These are phyloP conservation scores for Mizuhopecten yessoensis DNA, from an alignment of 1,140 invertebrate species.

Conservation along the genomic window DNA sequence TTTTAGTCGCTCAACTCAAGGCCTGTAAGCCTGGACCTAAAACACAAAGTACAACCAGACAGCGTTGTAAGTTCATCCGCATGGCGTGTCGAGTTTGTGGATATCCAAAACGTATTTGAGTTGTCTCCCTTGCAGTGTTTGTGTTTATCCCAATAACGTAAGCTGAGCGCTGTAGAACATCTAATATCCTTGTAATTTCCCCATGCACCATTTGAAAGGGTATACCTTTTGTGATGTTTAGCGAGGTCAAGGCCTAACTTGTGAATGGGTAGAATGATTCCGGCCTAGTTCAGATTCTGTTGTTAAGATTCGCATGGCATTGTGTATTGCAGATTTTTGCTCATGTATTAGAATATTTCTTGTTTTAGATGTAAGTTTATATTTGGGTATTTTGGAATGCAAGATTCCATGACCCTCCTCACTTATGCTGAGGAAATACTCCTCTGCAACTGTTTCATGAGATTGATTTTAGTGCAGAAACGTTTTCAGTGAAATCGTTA, in stretches of 20 bases:
- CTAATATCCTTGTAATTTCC: not conserved
- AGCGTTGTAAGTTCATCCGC: conserved; percentile 24
- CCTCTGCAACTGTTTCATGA: not conserved
- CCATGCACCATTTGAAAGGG: not conserved
- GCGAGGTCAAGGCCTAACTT: not conserved
- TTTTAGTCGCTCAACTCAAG: conserved; percentile 25
- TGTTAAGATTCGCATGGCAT: not conserved
- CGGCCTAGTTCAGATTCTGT: not conserved
- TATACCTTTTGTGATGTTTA: not conserved
- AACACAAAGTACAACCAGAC: conserved; percentile 20
- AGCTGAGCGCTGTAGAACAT: not conserved
- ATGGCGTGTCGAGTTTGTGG: conserved; percentile 6
- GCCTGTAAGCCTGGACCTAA: conserved; percentile 22
- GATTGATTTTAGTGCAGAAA: not conserved
- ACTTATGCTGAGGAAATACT: not conserved
- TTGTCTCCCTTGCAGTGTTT: not conserved
- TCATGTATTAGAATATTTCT: not conserved
- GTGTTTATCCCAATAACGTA: not conserved
- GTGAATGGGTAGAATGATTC: not conserved
- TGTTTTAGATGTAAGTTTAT: not conserved
- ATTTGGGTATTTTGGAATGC: not conserved
- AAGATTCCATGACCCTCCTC: not conserved
- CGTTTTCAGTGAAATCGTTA: not conserved
- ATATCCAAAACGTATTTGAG: not conserved
- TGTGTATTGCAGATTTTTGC: not conserved